A percentile compares a stretch with the other conserved stretches of the same genome.
These are phyloP conservation scores for Platanista minor DNA, from an alignment of 2,113 vertebrate genomes.

Conservation along the genomic window DNA sequence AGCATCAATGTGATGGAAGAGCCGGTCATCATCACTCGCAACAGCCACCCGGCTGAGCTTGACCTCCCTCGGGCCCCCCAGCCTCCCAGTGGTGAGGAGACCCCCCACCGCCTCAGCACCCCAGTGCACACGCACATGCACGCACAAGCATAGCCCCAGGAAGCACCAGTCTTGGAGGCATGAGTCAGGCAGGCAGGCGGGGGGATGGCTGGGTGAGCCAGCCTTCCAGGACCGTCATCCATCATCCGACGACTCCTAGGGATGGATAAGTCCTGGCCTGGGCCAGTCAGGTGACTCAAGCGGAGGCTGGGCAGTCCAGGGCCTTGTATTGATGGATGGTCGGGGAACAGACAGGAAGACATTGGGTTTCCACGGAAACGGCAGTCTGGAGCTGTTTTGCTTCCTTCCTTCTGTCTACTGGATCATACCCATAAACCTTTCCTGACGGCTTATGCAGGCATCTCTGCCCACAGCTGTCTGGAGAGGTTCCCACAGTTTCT, in stretches of 20 bases:
- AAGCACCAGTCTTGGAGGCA: background rate
- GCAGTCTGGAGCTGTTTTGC: slow-evolving; percentile 17
- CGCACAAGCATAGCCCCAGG: background rate
- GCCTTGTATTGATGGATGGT: background rate
- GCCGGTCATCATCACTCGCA: slow-evolving; percentile 90
- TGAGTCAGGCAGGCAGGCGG: background rate
- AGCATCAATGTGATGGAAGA: slow-evolving; percentile 98
- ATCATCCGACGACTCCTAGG: background rate
- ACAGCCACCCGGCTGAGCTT: slow-evolving; percentile 87
- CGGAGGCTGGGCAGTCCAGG: background rate
- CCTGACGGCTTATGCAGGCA: background rate
- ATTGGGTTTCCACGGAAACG: slow-evolving; percentile 43
- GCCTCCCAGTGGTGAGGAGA: slow-evolving; percentile 87
- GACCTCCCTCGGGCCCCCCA: slow-evolving; percentile 88
- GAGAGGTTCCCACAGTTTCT: background rate
- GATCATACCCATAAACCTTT: background rate
- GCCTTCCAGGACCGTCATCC: background rate
- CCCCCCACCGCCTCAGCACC: background rate
- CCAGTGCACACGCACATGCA: accelerated
- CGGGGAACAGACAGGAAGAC: slow-evolving; percentile 1
- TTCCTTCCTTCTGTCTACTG: background rate
- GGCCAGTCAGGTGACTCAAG: background rate
- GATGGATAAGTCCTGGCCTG: background rate
- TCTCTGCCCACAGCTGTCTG: background rate
- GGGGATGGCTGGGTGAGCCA: background rate